phyloP scores from a whole-genome alignment of 2,888 invertebrate genomes.

The Noctua pronuba region DNA sequence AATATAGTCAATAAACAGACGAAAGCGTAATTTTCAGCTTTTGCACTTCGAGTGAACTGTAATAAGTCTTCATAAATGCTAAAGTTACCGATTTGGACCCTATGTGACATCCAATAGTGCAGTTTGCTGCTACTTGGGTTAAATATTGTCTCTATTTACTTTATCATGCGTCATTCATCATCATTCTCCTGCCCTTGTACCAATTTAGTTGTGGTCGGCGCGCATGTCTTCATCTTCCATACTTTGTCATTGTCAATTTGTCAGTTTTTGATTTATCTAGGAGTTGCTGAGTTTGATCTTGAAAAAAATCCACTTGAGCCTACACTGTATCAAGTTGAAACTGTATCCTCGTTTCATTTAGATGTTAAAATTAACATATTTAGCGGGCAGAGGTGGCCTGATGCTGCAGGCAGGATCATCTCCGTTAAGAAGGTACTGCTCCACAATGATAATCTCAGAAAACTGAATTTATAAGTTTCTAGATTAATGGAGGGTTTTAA shows the following conservation, averaged over 20 bases:
- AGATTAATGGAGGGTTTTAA: neutral
- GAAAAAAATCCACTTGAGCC: neutral
- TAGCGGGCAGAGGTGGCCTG: neutral
- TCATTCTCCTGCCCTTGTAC: neutral
- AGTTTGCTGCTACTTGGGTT: too few relatives aligned
- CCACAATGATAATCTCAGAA: neutral
- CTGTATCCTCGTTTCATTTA: neutral
- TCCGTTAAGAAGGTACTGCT: neutral
- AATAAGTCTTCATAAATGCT: too few relatives aligned
- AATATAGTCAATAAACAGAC: too few relatives aligned
- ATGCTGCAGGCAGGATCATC: neutral
- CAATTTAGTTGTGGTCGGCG: neutral
- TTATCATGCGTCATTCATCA: neutral
- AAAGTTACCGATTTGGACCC: too few relatives aligned
- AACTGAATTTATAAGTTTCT: neutral
- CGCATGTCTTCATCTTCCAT: neutral
- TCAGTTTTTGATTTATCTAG: neutral
- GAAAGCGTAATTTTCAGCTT: too few relatives aligned
- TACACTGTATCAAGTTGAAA: neutral
- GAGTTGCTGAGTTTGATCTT: neutral
- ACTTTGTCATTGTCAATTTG: neutral
- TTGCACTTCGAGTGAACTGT: too few relatives aligned
- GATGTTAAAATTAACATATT: neutral
- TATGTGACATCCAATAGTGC: too few relatives aligned
- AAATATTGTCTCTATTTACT: neutral